These are phyloP conservation scores for Seladonia tumulorum DNA, from an alignment of 2,888 invertebrate species.

Conservation along the genomic window DNA sequence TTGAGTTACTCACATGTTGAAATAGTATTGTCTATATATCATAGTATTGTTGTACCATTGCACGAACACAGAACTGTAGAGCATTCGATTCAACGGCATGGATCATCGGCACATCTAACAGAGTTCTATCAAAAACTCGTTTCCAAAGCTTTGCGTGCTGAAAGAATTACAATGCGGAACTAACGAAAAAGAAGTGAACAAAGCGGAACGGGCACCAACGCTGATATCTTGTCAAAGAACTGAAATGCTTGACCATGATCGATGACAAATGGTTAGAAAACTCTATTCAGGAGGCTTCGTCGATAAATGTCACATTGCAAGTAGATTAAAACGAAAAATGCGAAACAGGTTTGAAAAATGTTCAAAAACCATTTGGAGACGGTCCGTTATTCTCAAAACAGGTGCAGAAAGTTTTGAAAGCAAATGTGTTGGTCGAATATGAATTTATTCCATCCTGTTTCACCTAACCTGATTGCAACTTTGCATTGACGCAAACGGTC, in stretches of 20 bases:
- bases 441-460: no score
- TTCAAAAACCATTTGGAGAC: neutral
- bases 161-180: neutral
- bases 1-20: neutral
- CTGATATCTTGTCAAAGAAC: neutral
- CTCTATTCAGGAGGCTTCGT: neutral
- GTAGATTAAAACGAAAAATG: neutral
- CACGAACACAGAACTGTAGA: neutral
- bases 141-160: neutral
- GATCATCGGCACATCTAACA: neutral
- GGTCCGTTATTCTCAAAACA: neutral
- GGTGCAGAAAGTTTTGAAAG: no score
- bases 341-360: neutral
- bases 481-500: no score
- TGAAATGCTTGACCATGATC: neutral
- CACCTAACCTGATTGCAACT: no score
- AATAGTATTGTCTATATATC: neutral
- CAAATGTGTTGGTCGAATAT: no score
- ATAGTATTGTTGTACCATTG: neutral
- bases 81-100: neutral
- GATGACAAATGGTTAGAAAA: neutral
- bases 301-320: neutral
- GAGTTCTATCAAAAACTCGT: neutral
- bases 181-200: neutral
- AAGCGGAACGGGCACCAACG: neutral